Conservation (phyloP, 2,888 invertebrate genomes). For the Acleris literana region DNA sequence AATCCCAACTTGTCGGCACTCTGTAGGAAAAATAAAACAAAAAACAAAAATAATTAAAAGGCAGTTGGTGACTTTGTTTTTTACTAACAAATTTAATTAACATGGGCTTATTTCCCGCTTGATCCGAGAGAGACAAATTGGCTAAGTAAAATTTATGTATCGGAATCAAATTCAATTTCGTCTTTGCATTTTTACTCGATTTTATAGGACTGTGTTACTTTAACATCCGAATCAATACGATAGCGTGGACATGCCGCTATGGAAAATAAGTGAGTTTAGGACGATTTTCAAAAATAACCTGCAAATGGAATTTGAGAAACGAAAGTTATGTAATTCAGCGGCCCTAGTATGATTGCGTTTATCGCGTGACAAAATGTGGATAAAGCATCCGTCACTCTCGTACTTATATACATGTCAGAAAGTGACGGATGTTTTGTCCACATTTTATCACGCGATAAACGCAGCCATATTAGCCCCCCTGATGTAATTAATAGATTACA, state of each 20-base stretch:
- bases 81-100: slow-evolving; percentile 79
- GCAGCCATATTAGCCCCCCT: no score
- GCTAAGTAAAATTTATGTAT: slow-evolving; percentile 83
- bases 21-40: slow-evolving; percentile 42
- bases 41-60: slow-evolving; percentile 68
- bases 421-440: no score
- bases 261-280: not conserved
- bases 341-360: no score
- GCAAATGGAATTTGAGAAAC: not conserved
- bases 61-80: slow-evolving; percentile 67
- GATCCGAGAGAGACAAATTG: slow-evolving; percentile 80
- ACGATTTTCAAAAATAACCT: not conserved
- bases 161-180: slow-evolving; percentile 83
- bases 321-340: not conserved
- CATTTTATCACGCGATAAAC: no score
- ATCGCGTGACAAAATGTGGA: no score
- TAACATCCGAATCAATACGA: slow-evolving; percentile 49
- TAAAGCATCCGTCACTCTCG: no score
- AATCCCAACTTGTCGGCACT: slow-evolving; percentile 1
- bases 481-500: no score
- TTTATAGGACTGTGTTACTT: slow-evolving; percentile 70
- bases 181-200: slow-evolving; percentile 79
- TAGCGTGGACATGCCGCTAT: slow-evolving; percentile 23
- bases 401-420: no score
- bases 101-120: slow-evolving; percentile 74